Evolutionary conservation across 2,888 invertebrate species (phyloP).

Genomic region (Epirrhoe alternata): DNA sequence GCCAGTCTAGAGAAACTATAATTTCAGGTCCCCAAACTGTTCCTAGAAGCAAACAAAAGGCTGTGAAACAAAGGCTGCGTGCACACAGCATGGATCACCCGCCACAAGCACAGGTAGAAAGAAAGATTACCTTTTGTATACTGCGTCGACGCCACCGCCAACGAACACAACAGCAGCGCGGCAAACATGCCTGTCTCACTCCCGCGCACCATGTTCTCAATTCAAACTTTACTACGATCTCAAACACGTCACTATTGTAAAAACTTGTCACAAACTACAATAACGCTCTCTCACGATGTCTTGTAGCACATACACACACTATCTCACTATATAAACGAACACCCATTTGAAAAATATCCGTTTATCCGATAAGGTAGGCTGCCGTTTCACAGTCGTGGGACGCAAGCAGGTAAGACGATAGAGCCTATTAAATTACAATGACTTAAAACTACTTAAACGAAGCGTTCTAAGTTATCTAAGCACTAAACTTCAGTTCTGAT

Average conservation of each 20-base stretch:
- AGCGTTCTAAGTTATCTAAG: conserved; percentile 64
- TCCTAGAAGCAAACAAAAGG: conserved; percentile 66
- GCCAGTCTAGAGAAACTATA: neutral
- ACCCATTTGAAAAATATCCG: conserved; percentile 84
- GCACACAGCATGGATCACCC: conserved; percentile 48
- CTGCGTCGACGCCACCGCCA: conserved; percentile 75
- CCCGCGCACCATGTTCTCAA: conserved; percentile 70
- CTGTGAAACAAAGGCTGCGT: conserved; percentile 69
- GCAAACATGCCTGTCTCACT: conserved; percentile 69
- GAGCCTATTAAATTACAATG: conserved; percentile 80
- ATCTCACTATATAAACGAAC: conserved; percentile 80
- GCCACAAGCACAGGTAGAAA: conserved; percentile 72
- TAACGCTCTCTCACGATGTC: conserved; percentile 73
- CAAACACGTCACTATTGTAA: conserved; percentile 71
- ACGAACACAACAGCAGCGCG: conserved; percentile 70
- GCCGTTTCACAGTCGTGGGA: conserved; percentile 80
- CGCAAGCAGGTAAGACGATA: conserved; percentile 82
- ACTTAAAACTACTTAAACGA: conserved; percentile 76
- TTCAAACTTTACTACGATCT: conserved; percentile 69
- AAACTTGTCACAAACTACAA: conserved; percentile 76
- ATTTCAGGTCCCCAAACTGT: conserved; percentile 23
- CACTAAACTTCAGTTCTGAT: conserved; percentile 62
- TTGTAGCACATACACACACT: conserved; percentile 80
- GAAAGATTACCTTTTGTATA: conserved; percentile 79
- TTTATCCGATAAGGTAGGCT: conserved; percentile 81